Evolutionary conservation across 2,113 vertebrate genomes (phyloP), one percentile per base, ranked within the genome.

Genomic region (Talpa occidentalis): DNA sequence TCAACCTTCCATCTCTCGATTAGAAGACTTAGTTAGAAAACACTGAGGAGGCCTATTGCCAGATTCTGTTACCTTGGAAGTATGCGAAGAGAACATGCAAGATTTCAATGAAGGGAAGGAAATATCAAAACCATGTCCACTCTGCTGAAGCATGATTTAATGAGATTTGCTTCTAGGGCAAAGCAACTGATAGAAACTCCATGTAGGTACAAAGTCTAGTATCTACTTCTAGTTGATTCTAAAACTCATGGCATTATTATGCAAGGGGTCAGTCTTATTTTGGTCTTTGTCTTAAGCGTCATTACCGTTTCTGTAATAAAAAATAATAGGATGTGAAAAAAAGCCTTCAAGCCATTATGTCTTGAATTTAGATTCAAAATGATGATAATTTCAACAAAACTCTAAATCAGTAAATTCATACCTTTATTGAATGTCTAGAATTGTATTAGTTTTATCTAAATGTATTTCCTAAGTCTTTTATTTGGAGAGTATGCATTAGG

Each of bases 371-470:
- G 26, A 56, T 26, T 94, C 37, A 76, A 85, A 66, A 69, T 91
- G 26, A 47, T 77, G 30, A 90, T 92, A 49, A 92, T 59, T 56
- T 78, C 37, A 86, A 66, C 59, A 93, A 92, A 94, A 94, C 32
- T 85, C 35, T 86, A 69, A 90, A 87, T 94, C 14, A 72, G 26
- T 88, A 79, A 60, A 88, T 76, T 81, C 47, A 78, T 72, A 84
- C 17, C 49, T 26, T 94, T 85, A 42, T 37, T 73, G n/a, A 78
- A 88, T 89, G 76, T 60, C 73, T 94, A 81, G 40, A 89, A 78
- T 78, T 94, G 42, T 82, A 80, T 77, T 87, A 76, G 40, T 90
- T 94, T 96, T 77, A 82, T 79, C 67, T 21, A 86, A 82, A 94
- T 76, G 26, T 90, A 62, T 82, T 91, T 96, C 69, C 44, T 26